Evolutionary conservation across 1,140 invertebrate genomes (phyloP).

Genomic region (Aricia agestis): DNA sequence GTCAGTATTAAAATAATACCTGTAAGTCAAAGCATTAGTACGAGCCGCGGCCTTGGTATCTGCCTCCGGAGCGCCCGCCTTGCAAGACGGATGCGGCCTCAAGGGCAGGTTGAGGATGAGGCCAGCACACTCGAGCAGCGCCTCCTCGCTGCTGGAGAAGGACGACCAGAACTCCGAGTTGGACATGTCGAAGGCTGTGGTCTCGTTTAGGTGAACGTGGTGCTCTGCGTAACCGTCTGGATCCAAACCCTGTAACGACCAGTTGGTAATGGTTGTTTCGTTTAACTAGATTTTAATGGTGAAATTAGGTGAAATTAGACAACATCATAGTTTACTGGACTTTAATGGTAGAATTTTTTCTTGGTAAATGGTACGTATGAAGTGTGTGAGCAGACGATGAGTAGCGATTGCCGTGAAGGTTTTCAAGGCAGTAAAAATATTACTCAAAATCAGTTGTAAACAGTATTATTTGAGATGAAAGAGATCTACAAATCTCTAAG

Average conservation of each 20-base stretch:
- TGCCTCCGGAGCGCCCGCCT: constrained; percentile 50
- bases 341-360: no score
- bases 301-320: no score
- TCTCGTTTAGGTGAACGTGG: constrained; percentile 78
- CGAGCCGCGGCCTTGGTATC: constrained; percentile 72
- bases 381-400: no score
- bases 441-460: no score
- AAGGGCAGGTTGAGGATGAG: constrained; percentile 84
- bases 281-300: no score
- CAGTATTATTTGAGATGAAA: no score
- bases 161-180: constrained; percentile 88
- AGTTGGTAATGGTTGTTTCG: no score
- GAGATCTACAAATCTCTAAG: no score
- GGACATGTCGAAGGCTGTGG: constrained; percentile 79
- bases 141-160: constrained; percentile 85
- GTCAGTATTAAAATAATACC: constrained; percentile 37
- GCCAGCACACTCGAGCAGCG: constrained; percentile 83
- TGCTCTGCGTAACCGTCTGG: constrained; percentile 82
- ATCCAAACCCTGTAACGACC: constrained; percentile 63
- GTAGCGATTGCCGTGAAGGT: no score
- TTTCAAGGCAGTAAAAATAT: no score
- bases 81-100: constrained; percentile 78
- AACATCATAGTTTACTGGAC: no score
- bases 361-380: neutral
- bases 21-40: constrained; percentile 80